Conservation (phyloP, 2,797 vertebrate genomes). For the Rhabdophis nuchalis region DNA sequence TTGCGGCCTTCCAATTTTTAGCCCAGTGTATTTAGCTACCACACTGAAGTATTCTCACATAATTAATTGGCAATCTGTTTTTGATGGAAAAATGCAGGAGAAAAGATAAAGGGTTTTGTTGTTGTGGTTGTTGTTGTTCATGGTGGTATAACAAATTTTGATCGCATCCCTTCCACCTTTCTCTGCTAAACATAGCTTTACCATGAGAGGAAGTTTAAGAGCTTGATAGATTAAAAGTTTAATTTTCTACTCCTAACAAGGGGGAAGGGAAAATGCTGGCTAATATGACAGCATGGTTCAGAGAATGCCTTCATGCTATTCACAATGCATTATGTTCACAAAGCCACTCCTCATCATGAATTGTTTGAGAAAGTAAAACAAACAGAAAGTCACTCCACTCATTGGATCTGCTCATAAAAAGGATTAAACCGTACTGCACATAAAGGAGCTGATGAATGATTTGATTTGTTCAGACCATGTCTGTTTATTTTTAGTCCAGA, state of each 20-base stretch:
- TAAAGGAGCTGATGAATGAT: slow-evolving; percentile 59
- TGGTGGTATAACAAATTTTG: not conserved
- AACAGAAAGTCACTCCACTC: slow-evolving; percentile 53
- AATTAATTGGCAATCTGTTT: not conserved
- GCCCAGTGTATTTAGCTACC: not conserved
- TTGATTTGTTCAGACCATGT: slow-evolving; percentile 36
- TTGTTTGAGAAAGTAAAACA: slow-evolving; percentile 61
- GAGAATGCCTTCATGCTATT: slow-evolving; percentile 63
- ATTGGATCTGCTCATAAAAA: slow-evolving; percentile 40
- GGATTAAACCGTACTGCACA: slow-evolving; percentile 53
- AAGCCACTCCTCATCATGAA: slow-evolving; percentile 49
- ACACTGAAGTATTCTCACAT: not conserved
- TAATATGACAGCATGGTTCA: slow-evolving; percentile 49
- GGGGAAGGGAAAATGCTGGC: slow-evolving; percentile 51
- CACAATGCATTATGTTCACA: slow-evolving; percentile 53
- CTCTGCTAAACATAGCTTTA: not conserved
- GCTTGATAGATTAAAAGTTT: slow-evolving; percentile 64
- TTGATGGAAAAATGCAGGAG: not conserved
- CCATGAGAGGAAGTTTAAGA: slow-evolving; percentile 35
- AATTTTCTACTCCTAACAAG: slow-evolving; percentile 48
- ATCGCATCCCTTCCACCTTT: not conserved
- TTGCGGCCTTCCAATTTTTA: not conserved
- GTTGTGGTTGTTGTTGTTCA: not conserved
- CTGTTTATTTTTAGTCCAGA: slow-evolving; percentile 50
- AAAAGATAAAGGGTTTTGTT: not conserved